A percentile compares a stretch with the other conserved stretches of the same genome.
These are phyloP conservation scores for Drosophila takahashii DNA, from an alignment of 1,140 invertebrate species.

Conservation along the genomic window DNA sequence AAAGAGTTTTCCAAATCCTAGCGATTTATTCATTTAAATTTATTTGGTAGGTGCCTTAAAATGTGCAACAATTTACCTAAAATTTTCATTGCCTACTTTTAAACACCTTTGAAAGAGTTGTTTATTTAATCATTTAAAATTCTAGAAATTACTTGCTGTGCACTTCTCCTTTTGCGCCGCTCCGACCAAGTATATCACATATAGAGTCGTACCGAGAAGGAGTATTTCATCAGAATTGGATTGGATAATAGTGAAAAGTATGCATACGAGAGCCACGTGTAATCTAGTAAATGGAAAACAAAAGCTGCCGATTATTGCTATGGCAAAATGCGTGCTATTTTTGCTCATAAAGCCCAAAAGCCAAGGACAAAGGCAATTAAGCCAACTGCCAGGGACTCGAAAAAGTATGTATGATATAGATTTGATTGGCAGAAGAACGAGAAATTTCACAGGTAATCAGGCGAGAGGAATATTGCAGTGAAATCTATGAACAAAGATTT, in stretches of 20 bases:
- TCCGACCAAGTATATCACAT: neutral
- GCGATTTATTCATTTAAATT: no score
- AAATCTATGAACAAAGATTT: neutral
- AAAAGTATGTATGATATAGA: neutral
- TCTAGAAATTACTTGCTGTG: neutral
- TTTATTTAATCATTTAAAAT: neutral
- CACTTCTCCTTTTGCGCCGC: neutral
- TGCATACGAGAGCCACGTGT: constrained; percentile 25
- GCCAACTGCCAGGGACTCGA: neutral
- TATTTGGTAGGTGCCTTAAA: no score
- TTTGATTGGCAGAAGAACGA: neutral
- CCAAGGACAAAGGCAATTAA: neutral
- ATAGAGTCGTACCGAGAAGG: neutral
- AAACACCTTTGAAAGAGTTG: neutral
- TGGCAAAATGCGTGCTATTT: neutral
- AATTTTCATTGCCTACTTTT: neutral
- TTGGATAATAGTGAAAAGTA: neutral
- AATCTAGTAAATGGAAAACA: constrained; percentile 27
- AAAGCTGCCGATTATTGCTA: constrained; percentile 32
- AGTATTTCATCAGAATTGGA: constrained; percentile 4
- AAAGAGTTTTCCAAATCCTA: no score
- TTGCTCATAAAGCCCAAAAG: neutral
- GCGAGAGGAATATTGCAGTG: neutral
- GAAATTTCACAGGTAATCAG: neutral
- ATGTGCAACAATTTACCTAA: no score